phyloP scores from a whole-genome alignment of 2,797 vertebrate species.

The Crotalus adamanteus region DNA sequence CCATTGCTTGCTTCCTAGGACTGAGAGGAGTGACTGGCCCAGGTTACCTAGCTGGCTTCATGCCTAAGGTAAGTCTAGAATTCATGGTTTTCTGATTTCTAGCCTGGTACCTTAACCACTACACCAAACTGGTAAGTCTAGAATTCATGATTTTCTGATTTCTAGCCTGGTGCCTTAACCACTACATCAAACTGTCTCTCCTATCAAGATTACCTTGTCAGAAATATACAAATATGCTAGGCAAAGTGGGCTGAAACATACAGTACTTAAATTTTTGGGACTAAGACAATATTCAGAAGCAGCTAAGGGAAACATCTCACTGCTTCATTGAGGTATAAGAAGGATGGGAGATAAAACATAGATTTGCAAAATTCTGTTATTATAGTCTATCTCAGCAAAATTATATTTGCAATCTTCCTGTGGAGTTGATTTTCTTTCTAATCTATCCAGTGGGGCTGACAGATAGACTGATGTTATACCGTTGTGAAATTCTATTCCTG shows the following conservation, averaged over 20 bases:
- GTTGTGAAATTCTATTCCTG: background rate
- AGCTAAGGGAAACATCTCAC: background rate
- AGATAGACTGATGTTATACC: background rate
- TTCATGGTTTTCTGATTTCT: background rate
- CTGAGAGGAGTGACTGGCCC: background rate
- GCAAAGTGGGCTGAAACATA: background rate
- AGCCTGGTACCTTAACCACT: background rate
- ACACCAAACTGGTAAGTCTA: background rate
- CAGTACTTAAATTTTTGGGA: background rate
- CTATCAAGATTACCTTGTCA: background rate
- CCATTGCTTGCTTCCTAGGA: background rate
- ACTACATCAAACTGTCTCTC: background rate
- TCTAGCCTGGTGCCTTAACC: background rate
- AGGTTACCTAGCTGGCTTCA: background rate
- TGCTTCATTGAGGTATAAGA: background rate
- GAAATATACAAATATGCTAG: background rate
- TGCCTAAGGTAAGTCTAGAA: background rate
- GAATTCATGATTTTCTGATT: background rate
- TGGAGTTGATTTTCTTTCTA: background rate
- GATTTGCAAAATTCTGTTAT: background rate
- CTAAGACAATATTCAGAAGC: background rate
- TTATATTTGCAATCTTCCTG: background rate
- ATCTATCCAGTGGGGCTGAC: background rate
- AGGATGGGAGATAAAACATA: background rate
- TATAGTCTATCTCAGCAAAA: background rate